phyloP scores from a whole-genome alignment of 2,113 vertebrate genomes.

The Heptranchias perlo region DNA sequence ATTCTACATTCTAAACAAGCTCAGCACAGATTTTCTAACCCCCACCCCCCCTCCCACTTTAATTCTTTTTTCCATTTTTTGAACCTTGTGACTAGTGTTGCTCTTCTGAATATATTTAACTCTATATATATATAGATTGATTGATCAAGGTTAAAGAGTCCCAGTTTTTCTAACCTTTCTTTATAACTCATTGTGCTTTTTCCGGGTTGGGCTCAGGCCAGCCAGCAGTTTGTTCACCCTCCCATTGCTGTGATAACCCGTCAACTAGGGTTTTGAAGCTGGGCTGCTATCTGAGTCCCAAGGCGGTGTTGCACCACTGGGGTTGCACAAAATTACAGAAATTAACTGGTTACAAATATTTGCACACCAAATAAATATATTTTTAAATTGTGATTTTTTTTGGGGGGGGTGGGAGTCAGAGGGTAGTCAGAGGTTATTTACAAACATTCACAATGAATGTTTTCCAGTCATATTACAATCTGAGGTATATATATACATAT shows the following conservation, averaged over 20 bases:
- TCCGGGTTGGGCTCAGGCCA: background rate
- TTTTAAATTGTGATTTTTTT: background rate
- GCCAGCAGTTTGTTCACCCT: background rate
- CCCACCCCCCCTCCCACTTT: background rate
- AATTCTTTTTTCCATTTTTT: too few species aligned
- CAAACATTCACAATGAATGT: background rate
- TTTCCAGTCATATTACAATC: background rate
- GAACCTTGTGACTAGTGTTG: background rate
- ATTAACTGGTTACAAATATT: background rate
- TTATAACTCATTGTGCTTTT: background rate
- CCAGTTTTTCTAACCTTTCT: background rate
- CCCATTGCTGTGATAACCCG: background rate
- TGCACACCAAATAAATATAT: background rate
- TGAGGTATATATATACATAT: background rate
- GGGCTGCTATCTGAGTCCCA: background rate
- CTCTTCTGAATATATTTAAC: background rate
- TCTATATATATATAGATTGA: too few species aligned
- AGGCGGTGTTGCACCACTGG: background rate
- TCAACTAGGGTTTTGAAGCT: background rate
- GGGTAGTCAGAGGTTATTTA: background rate
- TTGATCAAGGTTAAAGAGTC: background rate
- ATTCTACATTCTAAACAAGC: background rate
- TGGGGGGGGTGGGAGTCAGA: background rate
- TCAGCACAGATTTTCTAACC: background rate
- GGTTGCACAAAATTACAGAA: background rate